Percentiles rank a stretch among this genome's conserved stretches.
phyloP scores from a whole-genome alignment of 2,113 vertebrate genomes.

The Lates calcarifer region DNA sequence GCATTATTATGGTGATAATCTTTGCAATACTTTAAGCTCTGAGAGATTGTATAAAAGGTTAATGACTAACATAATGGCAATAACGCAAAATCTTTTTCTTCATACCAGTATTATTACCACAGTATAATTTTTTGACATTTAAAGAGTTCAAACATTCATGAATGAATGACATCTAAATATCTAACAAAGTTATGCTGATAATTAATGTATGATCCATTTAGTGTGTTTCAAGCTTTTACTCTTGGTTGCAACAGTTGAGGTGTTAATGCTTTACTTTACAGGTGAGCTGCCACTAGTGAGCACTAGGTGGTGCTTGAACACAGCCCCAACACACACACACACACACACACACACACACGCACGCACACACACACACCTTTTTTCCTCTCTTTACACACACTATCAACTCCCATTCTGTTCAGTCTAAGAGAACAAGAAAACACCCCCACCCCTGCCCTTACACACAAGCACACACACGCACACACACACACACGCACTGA shows the following conservation, averaged over 20 bases:
- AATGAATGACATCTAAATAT: not conserved
- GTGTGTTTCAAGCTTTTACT: not conserved
- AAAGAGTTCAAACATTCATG: not conserved
- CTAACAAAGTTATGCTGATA: not conserved
- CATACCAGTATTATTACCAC: not conserved
- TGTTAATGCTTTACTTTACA: conserved; percentile 52
- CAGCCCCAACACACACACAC: conserved; percentile 62
- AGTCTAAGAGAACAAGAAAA: conserved; percentile 72
- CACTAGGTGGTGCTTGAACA: conserved; percentile 90
- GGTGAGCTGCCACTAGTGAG: conserved; percentile 72
- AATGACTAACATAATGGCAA: not conserved
- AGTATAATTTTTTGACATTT: not conserved
- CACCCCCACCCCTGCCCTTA: conserved; percentile 37
- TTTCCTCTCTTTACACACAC: conserved; percentile 53
- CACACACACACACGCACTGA: conserved; percentile 5
- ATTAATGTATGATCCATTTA: not conserved
- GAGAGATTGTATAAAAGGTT: not conserved
- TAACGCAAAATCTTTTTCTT: not conserved
- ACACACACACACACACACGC: conserved; percentile 29
- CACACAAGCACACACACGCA: conserved; percentile 18
- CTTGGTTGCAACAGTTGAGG: conserved; percentile 28
- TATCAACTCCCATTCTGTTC: conserved; percentile 67
- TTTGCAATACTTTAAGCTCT: conserved; percentile 5
- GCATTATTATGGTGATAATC: not conserved
- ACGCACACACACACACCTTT: conserved; percentile 35